A percentile compares a stretch with the other conserved stretches of the same genome.
phyloP scores from a whole-genome alignment of 1,140 invertebrate genomes.

The Drosophila arawakana region DNA sequence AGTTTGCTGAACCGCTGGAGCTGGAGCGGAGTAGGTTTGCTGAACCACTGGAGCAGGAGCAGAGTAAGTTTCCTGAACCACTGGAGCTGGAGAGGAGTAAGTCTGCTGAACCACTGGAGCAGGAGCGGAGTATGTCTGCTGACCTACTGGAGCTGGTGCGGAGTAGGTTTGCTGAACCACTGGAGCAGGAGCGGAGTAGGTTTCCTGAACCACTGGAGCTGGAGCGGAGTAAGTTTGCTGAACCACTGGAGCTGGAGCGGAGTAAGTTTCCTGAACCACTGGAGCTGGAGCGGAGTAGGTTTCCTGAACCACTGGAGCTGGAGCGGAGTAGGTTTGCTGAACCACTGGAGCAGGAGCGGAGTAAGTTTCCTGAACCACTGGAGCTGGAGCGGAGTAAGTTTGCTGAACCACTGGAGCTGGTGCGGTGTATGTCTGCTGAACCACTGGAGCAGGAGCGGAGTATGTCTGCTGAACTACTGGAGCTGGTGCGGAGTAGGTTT shows the following conservation, averaged over 20 bases:
- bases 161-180: conserved; percentile 33
- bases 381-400: conserved; percentile 39
- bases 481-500: conserved; percentile 23
- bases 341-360: conserved; percentile 32
- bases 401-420: conserved; percentile 32
- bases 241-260: conserved; percentile 20
- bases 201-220: conserved; percentile 32
- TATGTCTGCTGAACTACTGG: conserved; percentile 42
- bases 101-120: conserved; percentile 42
- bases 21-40: conserved; percentile 26
- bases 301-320: too few relatives aligned
- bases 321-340: too few relatives aligned
- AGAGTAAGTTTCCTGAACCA: conserved; percentile 29
- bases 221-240: conserved; percentile 17
- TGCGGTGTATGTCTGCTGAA: conserved; percentile 26
- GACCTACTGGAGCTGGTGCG: conserved; percentile 21
- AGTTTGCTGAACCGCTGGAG: neutral
- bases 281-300: conserved; percentile 36
- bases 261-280: conserved; percentile 34
- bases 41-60: conserved; percentile 42
- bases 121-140: conserved; percentile 6
- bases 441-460: conserved; percentile 27
- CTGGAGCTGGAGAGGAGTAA: conserved; percentile 37
- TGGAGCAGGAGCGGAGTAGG: conserved; percentile 25
- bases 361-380: conserved; percentile 21